Percentiles rank a stretch among this genome's conserved stretches.
Evolutionary conservation across 2,797 vertebrate genomes (phyloP).

Genomic region (Ciconia nigra): DNA sequence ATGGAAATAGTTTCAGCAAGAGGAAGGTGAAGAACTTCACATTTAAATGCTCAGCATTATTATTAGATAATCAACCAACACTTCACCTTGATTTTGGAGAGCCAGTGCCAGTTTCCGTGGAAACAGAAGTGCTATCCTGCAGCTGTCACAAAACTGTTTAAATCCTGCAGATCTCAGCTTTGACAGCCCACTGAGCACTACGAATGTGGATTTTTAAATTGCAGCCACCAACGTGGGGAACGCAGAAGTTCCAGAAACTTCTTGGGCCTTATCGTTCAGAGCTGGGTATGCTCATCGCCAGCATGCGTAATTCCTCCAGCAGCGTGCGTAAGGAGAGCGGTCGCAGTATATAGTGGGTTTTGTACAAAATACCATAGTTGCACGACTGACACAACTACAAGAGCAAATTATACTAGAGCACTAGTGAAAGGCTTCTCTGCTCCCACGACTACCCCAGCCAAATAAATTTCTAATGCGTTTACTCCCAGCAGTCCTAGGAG

Average conservation of each 20-base stretch:
- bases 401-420: background rate
- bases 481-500: background rate
- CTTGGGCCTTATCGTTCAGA: background rate
- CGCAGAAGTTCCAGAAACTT: background rate
- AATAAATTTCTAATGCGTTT: background rate
- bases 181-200: background rate
- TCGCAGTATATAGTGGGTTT: rapidly evolving
- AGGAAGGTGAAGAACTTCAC: background rate
- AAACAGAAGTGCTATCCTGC: slow-evolving; percentile 1
- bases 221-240: background rate
- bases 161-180: background rate
- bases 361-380: background rate
- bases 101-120: slow-evolving; percentile 2
- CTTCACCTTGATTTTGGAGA: slow-evolving; percentile 47
- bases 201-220: background rate
- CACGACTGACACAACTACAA: background rate
- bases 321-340: background rate
- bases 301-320: rapidly evolving
- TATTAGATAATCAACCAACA: slow-evolving; percentile 5
- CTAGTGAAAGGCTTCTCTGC: background rate
- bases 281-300: background rate
- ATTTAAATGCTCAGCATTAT: background rate
- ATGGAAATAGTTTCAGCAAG: background rate
- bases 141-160: background rate
- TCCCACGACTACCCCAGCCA: background rate